These are phyloP conservation scores for Deilephila porcellus DNA, from an alignment of 2,888 invertebrate species.

Conservation along the genomic window DNA sequence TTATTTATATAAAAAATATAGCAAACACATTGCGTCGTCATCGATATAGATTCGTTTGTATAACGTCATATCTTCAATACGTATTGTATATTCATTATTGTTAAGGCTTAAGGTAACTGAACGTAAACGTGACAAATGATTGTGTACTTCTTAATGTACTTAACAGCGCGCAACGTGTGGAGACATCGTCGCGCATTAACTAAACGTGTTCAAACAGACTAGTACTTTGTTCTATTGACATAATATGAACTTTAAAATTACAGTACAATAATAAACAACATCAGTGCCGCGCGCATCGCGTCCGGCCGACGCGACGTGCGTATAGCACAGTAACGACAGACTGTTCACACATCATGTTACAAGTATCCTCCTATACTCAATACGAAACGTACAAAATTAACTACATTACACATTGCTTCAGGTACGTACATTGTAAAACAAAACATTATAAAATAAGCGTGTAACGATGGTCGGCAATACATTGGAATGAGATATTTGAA, in stretches of 20 bases:
- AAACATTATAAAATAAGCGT: slow-evolving; percentile 62
- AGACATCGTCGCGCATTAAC: slow-evolving; percentile 2
- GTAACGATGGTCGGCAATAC: slow-evolving; percentile 54
- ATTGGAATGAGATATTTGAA: slow-evolving; percentile 62
- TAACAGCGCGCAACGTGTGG: neutral
- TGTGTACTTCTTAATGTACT: slow-evolving; percentile 32
- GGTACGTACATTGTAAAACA: slow-evolving; percentile 71
- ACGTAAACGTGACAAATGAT: slow-evolving; percentile 40
- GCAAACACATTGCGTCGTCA: slow-evolving; percentile 68
- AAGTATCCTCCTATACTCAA: slow-evolving; percentile 44
- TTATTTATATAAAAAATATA: slow-evolving; percentile 80
- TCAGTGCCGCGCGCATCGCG: slow-evolving; percentile 54
- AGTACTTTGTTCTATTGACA: slow-evolving; percentile 61
- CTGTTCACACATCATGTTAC: slow-evolving; percentile 46
- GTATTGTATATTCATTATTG: slow-evolving; percentile 55
- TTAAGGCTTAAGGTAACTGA: slow-evolving; percentile 67
- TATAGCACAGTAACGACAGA: slow-evolving; percentile 67
- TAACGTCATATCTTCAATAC: slow-evolving; percentile 59
- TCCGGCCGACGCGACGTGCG: slow-evolving; percentile 30
- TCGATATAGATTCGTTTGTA: slow-evolving; percentile 65
- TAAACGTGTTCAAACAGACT: slow-evolving; percentile 52
- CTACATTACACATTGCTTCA: slow-evolving; percentile 72
- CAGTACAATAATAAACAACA: slow-evolving; percentile 44
- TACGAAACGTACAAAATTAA: slow-evolving; percentile 65
- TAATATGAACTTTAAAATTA: slow-evolving; percentile 47